Evolutionary conservation across 2,888 invertebrate species (phyloP).

Genomic region (Hartigia nigra): DNA sequence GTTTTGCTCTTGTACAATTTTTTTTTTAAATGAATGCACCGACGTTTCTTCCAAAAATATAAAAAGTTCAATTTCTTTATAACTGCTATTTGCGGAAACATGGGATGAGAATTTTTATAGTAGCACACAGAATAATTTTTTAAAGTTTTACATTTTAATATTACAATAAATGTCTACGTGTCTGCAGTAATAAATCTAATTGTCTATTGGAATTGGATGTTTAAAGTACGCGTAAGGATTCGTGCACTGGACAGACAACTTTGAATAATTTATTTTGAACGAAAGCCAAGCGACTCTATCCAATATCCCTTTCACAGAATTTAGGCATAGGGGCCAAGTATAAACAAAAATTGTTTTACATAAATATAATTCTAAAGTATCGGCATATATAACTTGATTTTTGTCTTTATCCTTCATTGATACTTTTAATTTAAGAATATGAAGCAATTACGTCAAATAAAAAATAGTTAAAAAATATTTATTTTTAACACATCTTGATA

Average conservation of each 20-base stretch:
- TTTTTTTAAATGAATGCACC: neutral
- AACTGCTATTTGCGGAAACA: constrained; percentile 19
- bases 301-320: neutral
- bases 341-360: neutral
- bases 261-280: neutral
- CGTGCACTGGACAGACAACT: neutral
- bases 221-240: neutral
- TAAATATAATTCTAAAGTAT: neutral
- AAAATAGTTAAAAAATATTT: neutral
- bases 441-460: neutral
- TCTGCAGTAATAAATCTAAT: neutral
- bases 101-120: constrained; percentile 15
- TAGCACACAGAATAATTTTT: neutral
- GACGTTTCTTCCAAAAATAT: neutral
- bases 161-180: neutral
- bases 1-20: neutral
- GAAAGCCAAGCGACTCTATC: neutral
- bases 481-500: neutral
- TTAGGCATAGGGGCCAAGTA: neutral
- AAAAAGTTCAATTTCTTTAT: neutral
- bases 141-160: neutral
- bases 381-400: neutral
- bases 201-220: neutral
- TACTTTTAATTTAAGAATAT: neutral
- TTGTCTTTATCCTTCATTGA: neutral